phyloP scores from a whole-genome alignment of 2,113 vertebrate genomes.

The Cynoglossus semilaevis region DNA sequence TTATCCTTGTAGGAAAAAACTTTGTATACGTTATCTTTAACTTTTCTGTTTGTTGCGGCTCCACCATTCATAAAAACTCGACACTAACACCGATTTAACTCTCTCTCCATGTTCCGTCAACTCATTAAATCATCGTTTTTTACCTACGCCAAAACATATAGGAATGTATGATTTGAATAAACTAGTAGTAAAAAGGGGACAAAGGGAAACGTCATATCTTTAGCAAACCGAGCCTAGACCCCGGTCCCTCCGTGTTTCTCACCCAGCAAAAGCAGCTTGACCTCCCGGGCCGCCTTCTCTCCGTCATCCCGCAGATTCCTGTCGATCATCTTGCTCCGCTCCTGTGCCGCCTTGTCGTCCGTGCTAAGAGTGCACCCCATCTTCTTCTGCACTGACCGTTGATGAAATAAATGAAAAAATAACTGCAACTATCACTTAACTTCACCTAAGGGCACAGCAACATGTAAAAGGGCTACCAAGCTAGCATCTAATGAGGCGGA shows the following conservation, averaged over 20 bases:
- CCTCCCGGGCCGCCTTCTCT: slow-evolving; percentile 93
- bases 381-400: slow-evolving; percentile 40
- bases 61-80: no score
- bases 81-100: no score
- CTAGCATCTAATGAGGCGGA: slow-evolving; percentile 62
- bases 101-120: no score
- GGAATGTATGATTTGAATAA: no score
- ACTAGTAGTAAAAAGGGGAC: no score
- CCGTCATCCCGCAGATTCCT: slow-evolving; percentile 94
- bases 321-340: slow-evolving; percentile 97
- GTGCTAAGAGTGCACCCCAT: slow-evolving; percentile 97
- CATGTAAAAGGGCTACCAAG: slow-evolving; percentile 66
- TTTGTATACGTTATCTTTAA: no score
- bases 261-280: slow-evolving; percentile 95
- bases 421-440: slow-evolving; percentile 41
- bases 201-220: not conserved
- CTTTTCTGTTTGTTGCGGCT: no score
- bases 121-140: no score
- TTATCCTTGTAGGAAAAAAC: no score
- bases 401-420: slow-evolving; percentile 20
- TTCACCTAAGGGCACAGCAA: slow-evolving; percentile 46
- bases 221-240: slow-evolving; percentile 19
- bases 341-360: slow-evolving; percentile 95
- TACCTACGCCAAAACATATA: no score
- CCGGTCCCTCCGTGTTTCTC: slow-evolving; percentile 69